Conservation (phyloP, 2,113 vertebrate species). For the cattle (Bos taurus) region ARS-UCD2.0 NC_037329.1:22494001-22494500, state of each 20-base stretch:
- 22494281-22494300: neutral
- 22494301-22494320: neutral
- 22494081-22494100: too few relatives aligned
- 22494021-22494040: too few relatives aligned
- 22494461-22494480: conserved; percentile 35
- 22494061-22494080: too few relatives aligned
- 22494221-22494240: neutral
- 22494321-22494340: neutral
- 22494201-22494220: neutral
- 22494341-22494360: neutral
- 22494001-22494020: too few relatives aligned
- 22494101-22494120: neutral
- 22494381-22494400: neutral
- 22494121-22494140: neutral
- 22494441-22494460: neutral
- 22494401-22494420: conserved; percentile 11
- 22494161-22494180: neutral
- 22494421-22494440: conserved; percentile 32
- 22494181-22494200: neutral
- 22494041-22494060: too few relatives aligned
- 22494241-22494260: neutral
- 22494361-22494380: conserved; percentile 19
- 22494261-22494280: conserved; percentile 27
- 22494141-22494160: neutral
- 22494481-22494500: conserved; percentile 20